Evolutionary conservation across 2,888 invertebrate species (phyloP).

Genomic region (Stenoptilia bipunctidactyla): DNA sequence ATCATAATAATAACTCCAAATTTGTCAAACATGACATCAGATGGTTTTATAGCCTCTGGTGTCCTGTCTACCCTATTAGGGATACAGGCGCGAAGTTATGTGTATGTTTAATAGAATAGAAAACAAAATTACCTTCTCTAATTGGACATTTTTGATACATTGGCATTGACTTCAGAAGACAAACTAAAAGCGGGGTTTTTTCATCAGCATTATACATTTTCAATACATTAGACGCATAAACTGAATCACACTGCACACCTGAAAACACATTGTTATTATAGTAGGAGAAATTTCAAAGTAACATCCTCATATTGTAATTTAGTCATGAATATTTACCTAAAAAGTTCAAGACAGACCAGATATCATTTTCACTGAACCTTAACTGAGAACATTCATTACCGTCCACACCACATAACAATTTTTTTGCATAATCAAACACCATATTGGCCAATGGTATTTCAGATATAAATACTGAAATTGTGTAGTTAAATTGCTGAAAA

Average conservation of each 20-base stretch:
- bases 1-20: too few species aligned
- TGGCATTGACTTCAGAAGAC: conserved; percentile 39
- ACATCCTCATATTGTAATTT: too few species aligned
- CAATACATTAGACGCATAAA: conserved; percentile 32
- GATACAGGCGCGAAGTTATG: too few species aligned
- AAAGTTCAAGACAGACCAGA: conserved; percentile 60
- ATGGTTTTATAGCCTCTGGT: too few species aligned
- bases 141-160: too few species aligned
- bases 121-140: too few species aligned
- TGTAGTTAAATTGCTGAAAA: conserved; percentile 68
- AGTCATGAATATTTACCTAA: conserved; percentile 52
- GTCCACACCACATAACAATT: conserved; percentile 27
- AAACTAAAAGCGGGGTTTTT: conserved; percentile 34
- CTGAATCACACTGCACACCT: conserved; percentile 53
- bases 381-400: conserved; percentile 17
- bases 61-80: too few species aligned
- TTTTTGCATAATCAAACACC: conserved; percentile 54
- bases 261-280: conserved; percentile 17
- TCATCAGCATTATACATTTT: conserved; percentile 35
- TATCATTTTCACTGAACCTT: conserved; percentile 51
- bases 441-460: conserved; percentile 70
- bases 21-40: too few species aligned
- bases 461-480: conserved; percentile 71
- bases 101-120: too few species aligned
- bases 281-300: too few species aligned